Base-by-base conservation (phyloP, 2,888 invertebrate species). In the Lycaena phlaeas region DNA sequence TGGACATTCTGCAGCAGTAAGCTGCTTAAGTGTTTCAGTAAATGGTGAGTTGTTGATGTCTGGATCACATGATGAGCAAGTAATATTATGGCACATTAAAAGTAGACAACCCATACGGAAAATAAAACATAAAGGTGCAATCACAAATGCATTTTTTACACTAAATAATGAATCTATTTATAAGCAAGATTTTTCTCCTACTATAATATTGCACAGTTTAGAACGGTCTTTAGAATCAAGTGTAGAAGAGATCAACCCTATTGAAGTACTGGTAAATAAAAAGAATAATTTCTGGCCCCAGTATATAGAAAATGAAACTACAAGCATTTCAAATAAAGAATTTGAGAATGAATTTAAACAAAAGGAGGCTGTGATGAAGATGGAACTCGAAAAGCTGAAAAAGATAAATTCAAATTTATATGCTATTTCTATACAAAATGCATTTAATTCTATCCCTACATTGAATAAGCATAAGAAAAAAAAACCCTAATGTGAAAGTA, bases 21-120 rank as follows among this genome's bases (percentile, higher is more conserved):
- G 89, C 0, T 89, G 90, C 57, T 66, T 97, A 27, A 88, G 90
- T 1, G 79, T 92, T 1, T 93, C 95, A 6, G 61, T 89, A 26
- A 91, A 92, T 64, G 92, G 92, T 3, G 86, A 86, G 28, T 87
- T 88, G 9, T 65, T 97, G 14, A 81, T 92, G 40, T 94, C 96
- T 0, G 95, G 92, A 0, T 90, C 92, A 0, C 86, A 87, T 46
- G 94, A 94, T 73, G 88, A 88, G 36, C 87, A 86, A 44, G 90
- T 95, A 0, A 88, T 90, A 49, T 61, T 95, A 14, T 97, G 96
- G 96, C 91, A 96, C 53, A 88, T 95, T 41, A 74, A 77, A 4
- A 95, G 93, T 63, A 85, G 88, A 43, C 93, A 95, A 64, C 87
- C 92, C 36, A 66, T 93, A 2, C 87, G 90, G 51, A 89, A 86